phyloP scores from a whole-genome alignment of 2,888 invertebrate genomes.

The Sceliomorpha sp. region DNA sequence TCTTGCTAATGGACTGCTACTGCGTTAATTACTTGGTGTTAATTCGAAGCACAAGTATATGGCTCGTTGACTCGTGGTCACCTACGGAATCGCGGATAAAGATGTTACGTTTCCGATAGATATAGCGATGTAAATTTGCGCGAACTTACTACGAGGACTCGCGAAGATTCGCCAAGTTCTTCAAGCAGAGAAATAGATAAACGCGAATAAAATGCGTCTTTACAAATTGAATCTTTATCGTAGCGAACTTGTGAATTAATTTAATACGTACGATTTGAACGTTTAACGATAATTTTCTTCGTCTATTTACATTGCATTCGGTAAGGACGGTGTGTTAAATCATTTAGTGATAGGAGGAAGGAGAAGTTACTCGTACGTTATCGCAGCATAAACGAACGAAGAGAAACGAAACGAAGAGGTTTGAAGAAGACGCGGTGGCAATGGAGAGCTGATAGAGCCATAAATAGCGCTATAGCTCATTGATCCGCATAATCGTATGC shows the following conservation, averaged over 20 bases:
- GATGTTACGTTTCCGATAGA: conserved; percentile 24
- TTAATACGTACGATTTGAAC: no score
- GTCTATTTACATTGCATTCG: no score
- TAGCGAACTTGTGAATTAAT: no score
- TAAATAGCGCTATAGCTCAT: conserved; percentile 78
- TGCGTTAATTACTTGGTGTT: conserved; percentile 75
- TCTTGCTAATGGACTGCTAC: conserved; percentile 71
- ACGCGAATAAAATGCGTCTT: no score
- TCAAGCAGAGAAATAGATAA: no score
- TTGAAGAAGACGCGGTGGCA: conserved; percentile 57
- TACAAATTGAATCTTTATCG: no score
- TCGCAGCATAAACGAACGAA: conserved; percentile 16
- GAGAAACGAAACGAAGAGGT: conserved; percentile 30
- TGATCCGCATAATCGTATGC: conserved; percentile 78
- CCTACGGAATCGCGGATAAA: conserved; percentile 22
- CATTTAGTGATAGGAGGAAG: no score
- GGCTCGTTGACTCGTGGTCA: conserved; percentile 4
- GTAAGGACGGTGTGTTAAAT: no score
- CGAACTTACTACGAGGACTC: no score
- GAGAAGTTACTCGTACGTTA: conserved; percentile 9
- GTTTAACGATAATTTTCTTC: no score
- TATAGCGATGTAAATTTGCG: not conserved
- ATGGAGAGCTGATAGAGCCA: conserved; percentile 73
- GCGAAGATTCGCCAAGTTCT: no score
- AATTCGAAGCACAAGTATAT: conserved; percentile 61